Evolutionary conservation across 2,113 vertebrate species (phyloP).

Genomic region (Gobius niger): DNA sequence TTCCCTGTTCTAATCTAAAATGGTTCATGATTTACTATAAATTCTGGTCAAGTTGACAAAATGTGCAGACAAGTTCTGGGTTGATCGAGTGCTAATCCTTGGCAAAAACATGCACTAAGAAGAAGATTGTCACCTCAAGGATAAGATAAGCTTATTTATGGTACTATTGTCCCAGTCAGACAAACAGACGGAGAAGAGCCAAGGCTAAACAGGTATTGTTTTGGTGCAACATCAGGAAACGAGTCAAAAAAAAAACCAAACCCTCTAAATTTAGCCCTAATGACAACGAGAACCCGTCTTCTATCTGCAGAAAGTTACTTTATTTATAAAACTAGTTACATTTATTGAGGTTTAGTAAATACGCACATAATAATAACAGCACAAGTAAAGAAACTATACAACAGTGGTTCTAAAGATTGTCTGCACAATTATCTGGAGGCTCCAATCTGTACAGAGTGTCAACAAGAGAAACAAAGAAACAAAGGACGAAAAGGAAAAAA

Average conservation of each 20-base stretch:
- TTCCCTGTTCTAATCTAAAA: too few relatives aligned
- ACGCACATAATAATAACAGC: conserved; percentile 53
- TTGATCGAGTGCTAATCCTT: too few relatives aligned
- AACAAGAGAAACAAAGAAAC: conserved; percentile 32
- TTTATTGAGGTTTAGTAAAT: conserved; percentile 60
- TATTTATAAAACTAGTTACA: conserved; percentile 78
- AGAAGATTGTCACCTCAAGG: conserved; percentile 3
- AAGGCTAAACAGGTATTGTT: conserved; percentile 57
- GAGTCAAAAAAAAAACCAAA: conserved; percentile 42
- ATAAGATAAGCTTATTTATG: conserved; percentile 40
- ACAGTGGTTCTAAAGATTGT: conserved; percentile 30
- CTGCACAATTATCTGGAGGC: background rate
- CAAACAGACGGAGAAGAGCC: conserved; percentile 19
- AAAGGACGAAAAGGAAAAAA: conserved; percentile 16
- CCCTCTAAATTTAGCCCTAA: background rate
- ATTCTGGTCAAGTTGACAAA: too few relatives aligned
- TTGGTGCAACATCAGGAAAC: conserved; percentile 51
- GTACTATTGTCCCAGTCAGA: conserved; percentile 53
- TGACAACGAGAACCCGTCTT: background rate
- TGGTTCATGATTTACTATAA: too few relatives aligned
- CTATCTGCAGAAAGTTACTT: conserved; percentile 52
- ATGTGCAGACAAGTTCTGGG: too few relatives aligned
- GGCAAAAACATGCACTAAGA: conserved; percentile 22
- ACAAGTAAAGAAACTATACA: conserved; percentile 69
- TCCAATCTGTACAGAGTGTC: conserved; percentile 12